Evolutionary conservation across 1,140 invertebrate species (phyloP).

Genomic region (Ips typographus): DNA sequence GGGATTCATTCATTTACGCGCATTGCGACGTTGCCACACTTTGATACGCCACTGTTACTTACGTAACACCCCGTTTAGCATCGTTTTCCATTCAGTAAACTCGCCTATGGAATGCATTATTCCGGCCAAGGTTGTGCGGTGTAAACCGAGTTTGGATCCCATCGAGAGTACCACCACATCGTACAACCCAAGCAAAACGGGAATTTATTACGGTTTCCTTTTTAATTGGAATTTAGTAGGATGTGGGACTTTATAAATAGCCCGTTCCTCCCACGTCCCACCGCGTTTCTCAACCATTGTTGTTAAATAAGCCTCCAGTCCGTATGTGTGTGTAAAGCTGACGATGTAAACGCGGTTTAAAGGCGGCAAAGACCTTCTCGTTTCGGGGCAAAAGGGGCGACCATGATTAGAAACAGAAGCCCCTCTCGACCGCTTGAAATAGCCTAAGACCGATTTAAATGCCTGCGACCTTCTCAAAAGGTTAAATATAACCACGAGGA

Average conservation of each 20-base stretch:
- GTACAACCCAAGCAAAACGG: neutral
- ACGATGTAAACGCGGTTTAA: too few species aligned
- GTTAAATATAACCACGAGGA: neutral
- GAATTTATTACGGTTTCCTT: constrained; percentile 5
- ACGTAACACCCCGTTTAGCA: neutral
- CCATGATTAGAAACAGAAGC: too few species aligned
- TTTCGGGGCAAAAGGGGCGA: too few species aligned
- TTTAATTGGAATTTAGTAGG: constrained; percentile 6
- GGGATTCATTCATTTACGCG: too few species aligned
- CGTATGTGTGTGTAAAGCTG: too few species aligned
- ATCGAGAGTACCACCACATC: neutral
- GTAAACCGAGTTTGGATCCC: too few species aligned
- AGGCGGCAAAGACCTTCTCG: too few species aligned
- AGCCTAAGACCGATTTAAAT: neutral
- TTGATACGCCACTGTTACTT: neutral
- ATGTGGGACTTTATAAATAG: constrained; percentile 13
- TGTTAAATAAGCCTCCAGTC: too few species aligned
- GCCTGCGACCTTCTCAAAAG: neutral
- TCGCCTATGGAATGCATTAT: neutral
- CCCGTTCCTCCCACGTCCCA: constrained; percentile 4
- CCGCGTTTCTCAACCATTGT: constrained; percentile 5
- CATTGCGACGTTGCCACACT: neutral
- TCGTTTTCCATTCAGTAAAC: neutral
- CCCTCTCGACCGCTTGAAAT: neutral
- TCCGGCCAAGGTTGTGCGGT: neutral